phyloP scores from a whole-genome alignment of 1,140 invertebrate species.

The Pristionchus pacificus region DNA sequence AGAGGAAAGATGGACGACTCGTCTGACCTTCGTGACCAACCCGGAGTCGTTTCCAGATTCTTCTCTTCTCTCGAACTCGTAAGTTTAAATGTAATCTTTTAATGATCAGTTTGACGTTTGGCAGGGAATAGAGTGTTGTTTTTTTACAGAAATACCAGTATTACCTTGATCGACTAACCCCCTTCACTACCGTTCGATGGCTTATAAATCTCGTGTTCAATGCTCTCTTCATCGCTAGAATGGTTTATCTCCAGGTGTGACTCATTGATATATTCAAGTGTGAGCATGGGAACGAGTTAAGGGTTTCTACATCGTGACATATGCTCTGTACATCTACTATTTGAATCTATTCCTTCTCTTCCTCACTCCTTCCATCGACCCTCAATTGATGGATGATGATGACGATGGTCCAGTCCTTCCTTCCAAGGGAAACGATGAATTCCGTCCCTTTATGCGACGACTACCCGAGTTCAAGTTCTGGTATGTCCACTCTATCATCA shows the following conservation, averaged over 20 bases:
- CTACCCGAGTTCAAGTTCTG: slow-evolving; percentile 99
- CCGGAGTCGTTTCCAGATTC: slow-evolving; percentile 36
- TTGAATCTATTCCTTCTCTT: slow-evolving; percentile 99
- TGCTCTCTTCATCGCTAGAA: slow-evolving; percentile 36
- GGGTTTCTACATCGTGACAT: slow-evolving; percentile 98
- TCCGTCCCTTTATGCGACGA: slow-evolving; percentile 92
- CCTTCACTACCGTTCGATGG: slow-evolving; percentile 52
- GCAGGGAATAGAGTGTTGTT: neutral
- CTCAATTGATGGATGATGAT: slow-evolving; percentile 59
- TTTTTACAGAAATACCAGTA: slow-evolving; percentile 54
- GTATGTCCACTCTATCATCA: slow-evolving; percentile 59
- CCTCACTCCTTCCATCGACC: slow-evolving; percentile 97
- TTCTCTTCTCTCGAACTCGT: slow-evolving; percentile 34
- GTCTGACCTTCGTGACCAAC: slow-evolving; percentile 37
- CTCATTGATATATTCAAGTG: slow-evolving; percentile 25
- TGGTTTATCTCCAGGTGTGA: slow-evolving; percentile 38
- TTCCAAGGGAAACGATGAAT: slow-evolving; percentile 90
- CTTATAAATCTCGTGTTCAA: slow-evolving; percentile 37
- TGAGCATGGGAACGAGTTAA: slow-evolving; percentile 32
- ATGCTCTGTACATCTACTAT: slow-evolving; percentile 96
- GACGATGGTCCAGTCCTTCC: slow-evolving; percentile 67
- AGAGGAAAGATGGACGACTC: slow-evolving; percentile 3
- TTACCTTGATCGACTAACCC: slow-evolving; percentile 55
- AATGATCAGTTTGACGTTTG: neutral
- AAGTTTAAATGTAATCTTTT: slow-evolving; percentile 2